These are phyloP conservation scores for Carlito syrichta DNA, from an alignment of 2,113 vertebrate species.

Conservation along the genomic window DNA sequence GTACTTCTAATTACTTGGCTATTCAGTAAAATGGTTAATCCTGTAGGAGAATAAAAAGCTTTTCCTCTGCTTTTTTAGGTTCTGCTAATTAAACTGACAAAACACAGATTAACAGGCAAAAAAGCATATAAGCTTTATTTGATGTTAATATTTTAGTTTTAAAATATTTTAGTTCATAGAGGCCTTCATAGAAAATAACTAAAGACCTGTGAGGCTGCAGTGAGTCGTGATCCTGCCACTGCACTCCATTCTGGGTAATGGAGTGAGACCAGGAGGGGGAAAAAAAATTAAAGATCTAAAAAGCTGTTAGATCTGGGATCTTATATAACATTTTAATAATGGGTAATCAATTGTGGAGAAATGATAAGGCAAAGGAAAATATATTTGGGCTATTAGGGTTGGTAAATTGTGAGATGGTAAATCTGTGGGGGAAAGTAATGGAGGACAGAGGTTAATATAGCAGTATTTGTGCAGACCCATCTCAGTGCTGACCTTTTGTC, in stretches of 20 bases:
- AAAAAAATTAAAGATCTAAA: neutral
- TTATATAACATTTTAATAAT: neutral
- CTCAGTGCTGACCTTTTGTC: neutral
- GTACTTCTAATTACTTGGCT: neutral
- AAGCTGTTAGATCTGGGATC: neutral
- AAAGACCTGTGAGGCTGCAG: neutral
- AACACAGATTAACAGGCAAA: neutral
- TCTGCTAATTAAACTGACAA: neutral
- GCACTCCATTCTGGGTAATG: too few relatives aligned
- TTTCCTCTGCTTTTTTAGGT: neutral
- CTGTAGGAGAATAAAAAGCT: neutral
- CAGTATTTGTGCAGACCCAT: neutral
- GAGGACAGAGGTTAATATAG: neutral
- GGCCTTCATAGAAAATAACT: neutral
- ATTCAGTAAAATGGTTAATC: neutral
- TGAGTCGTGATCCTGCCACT: too few relatives aligned
- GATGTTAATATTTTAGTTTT: neutral
- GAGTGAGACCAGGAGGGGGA: too few relatives aligned
- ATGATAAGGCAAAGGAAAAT: neutral
- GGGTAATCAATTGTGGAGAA: neutral
- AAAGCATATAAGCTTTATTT: neutral
- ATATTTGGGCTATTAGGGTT: neutral
- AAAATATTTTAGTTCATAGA: neutral
- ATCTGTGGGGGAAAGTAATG: neutral
- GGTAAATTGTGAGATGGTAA: neutral